Percentiles rank a stretch among this genome's conserved stretches.
These are phyloP conservation scores for Chromobotia macracanthus DNA, from an alignment of 2,797 vertebrate genomes.

Conservation along the genomic window DNA sequence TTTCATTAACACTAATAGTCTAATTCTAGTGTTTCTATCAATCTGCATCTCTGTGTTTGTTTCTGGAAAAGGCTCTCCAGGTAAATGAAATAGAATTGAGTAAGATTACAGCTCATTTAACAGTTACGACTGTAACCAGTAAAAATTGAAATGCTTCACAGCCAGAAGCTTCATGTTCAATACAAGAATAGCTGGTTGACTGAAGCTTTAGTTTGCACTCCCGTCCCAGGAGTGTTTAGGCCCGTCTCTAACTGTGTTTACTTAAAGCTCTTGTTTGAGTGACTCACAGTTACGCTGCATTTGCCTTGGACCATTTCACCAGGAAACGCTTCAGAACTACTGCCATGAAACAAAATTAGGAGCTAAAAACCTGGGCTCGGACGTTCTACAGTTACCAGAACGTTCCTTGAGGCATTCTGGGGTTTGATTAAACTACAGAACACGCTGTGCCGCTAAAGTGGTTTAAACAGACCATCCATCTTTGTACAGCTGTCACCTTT, in stretches of 20 bases:
- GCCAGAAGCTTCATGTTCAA: background rate
- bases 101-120: too few relatives aligned
- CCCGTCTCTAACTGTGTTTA: constrained; percentile 43
- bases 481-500: constrained; percentile 54
- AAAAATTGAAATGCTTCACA: background rate
- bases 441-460: constrained; percentile 67
- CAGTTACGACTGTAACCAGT: background rate
- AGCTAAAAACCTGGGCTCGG: constrained; percentile 49
- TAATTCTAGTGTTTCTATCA: background rate
- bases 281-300: constrained; percentile 2
- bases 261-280: constrained; percentile 9
- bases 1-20: constrained; percentile 27
- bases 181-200: background rate
- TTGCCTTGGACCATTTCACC: constrained; percentile 40
- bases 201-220: background rate
- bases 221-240: constrained; percentile 5
- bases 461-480: constrained; percentile 72
- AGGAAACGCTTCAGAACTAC: constrained; percentile 57
- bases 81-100: too few relatives aligned
- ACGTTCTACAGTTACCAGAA: constrained; percentile 62
- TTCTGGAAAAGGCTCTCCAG: too few relatives aligned
- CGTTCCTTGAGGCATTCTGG: constrained; percentile 55
- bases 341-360: constrained; percentile 60
- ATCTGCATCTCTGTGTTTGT: too few relatives aligned
- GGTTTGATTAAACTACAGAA: constrained; percentile 66